Conservation (phyloP, 2,888 invertebrate genomes). For the Andrena fulva region DNA sequence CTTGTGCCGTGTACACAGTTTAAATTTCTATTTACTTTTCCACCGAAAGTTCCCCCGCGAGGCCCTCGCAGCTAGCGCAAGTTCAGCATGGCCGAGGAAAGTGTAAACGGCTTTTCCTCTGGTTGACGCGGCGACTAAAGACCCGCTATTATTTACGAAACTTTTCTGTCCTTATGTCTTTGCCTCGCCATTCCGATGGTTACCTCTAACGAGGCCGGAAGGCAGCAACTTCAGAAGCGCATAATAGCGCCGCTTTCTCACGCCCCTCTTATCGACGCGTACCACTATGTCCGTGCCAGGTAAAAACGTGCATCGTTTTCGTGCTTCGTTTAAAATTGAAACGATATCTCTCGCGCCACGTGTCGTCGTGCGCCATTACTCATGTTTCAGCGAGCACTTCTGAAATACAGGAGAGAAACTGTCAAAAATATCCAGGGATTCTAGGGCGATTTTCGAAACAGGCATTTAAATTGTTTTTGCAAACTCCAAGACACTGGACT, state of each 20-base stretch:
- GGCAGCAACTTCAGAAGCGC: constrained; percentile 24
- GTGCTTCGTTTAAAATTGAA: background rate
- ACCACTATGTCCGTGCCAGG: background rate
- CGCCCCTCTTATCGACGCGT: background rate
- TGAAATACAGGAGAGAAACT: too few relatives aligned
- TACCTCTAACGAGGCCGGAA: constrained; percentile 45
- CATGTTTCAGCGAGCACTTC: background rate
- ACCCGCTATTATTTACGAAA: constrained; percentile 64
- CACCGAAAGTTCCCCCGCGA: constrained; percentile 55
- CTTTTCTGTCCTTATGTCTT: constrained; percentile 50
- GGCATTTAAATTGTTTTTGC: too few relatives aligned
- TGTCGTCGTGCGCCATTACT: background rate
- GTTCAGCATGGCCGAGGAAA: constrained; percentile 38
- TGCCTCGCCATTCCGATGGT: constrained; percentile 24
- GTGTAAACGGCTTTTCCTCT: constrained; percentile 64
- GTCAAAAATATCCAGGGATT: too few relatives aligned
- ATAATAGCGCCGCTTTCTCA: constrained; percentile 38
- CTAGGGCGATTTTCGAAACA: too few relatives aligned
- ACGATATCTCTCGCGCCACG: constrained; percentile 2
- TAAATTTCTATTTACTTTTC: constrained; percentile 73
- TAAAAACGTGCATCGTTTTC: too few relatives aligned
- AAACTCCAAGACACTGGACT: background rate
- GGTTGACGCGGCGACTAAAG: constrained; percentile 57
- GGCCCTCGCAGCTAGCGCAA: constrained; percentile 45
- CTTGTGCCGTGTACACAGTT: constrained; percentile 58